Percentiles rank a stretch among this genome's conserved stretches.
phyloP scores from a whole-genome alignment of 2,888 invertebrate genomes.

The Diadromus collaris region DNA sequence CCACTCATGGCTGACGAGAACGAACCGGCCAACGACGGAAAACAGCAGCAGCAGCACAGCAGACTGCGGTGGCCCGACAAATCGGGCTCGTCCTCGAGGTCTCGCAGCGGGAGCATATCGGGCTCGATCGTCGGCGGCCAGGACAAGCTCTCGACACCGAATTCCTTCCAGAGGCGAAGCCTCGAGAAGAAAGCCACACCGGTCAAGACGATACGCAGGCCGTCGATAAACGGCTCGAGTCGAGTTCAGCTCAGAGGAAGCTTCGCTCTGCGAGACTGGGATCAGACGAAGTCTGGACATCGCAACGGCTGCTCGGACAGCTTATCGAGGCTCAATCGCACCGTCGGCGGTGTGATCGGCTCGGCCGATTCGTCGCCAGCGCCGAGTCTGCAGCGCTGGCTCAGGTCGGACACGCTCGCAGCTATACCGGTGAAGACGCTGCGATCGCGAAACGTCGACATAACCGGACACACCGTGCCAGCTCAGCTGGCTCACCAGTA shows the following conservation, averaged over 20 bases:
- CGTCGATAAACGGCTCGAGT: slow-evolving; percentile 74
- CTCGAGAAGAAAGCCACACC: slow-evolving; percentile 77
- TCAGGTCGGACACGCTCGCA: slow-evolving; percentile 79
- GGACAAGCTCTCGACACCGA: slow-evolving; percentile 74
- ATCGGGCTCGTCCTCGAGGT: slow-evolving; percentile 17
- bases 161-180: slow-evolving; percentile 75
- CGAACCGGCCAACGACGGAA: slow-evolving; percentile 78
- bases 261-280: slow-evolving; percentile 74
- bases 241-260: slow-evolving; percentile 73
- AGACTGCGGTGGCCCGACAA: slow-evolving; percentile 57
- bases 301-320: slow-evolving; percentile 57
- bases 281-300: slow-evolving; percentile 71
- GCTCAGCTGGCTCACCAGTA: slow-evolving; percentile 76
- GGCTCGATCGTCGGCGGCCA: slow-evolving; percentile 59
- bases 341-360: slow-evolving; percentile 63
- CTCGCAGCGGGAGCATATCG: slow-evolving; percentile 36
- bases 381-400: slow-evolving; percentile 74
- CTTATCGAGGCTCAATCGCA: slow-evolving; percentile 65
- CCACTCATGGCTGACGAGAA: slow-evolving; percentile 79
- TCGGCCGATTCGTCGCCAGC: slow-evolving; percentile 63
- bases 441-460: slow-evolving; percentile 79
- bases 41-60: slow-evolving; percentile 54
- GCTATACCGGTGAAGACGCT: slow-evolving; percentile 79
- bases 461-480: slow-evolving; percentile 76
- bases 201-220: slow-evolving; percentile 75